A percentile compares a stretch with the other conserved stretches of the same genome.
These are phyloP conservation scores for Polydrusus cervinus DNA, from an alignment of 2,888 invertebrate genomes.

Conservation along the genomic window DNA sequence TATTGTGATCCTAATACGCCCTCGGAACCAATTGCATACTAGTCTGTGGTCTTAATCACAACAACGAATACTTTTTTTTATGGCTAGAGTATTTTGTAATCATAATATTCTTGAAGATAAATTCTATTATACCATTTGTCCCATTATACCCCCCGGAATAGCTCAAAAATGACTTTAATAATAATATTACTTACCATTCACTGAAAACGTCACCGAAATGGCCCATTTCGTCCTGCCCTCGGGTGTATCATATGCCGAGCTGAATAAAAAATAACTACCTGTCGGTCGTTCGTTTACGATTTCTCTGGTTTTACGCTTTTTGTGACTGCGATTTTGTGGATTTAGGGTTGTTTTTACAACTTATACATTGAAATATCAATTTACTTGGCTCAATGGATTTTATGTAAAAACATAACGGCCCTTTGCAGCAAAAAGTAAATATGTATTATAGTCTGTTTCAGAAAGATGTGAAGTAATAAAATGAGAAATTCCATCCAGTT, in stretches of 20 bases:
- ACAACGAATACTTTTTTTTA: not conserved
- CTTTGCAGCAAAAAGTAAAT: too few species aligned
- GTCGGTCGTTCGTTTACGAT: conserved; percentile 23
- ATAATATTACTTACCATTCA: conserved; percentile 24
- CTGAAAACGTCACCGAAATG: conserved; percentile 12
- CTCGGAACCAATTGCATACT: too few species aligned
- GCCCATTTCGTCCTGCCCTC: conserved; percentile 6
- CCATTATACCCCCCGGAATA: conserved; percentile 6
- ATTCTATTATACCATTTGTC: conserved; percentile 1
- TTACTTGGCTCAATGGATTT: not conserved
- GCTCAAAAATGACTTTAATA: conserved; percentile 6
- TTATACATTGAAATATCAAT: conserved; percentile 1
- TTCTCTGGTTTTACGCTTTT: conserved; percentile 13
- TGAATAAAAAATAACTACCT: conserved; percentile 29
- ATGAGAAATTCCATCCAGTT: too few species aligned
- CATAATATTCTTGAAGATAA: not conserved
- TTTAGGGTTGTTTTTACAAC: conserved; percentile 17
- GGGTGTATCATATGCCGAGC: conserved; percentile 19
- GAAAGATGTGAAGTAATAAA: too few species aligned
- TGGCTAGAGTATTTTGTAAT: too few species aligned
- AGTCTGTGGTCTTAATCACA: not conserved
- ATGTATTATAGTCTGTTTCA: too few species aligned
- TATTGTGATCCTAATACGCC: too few species aligned
- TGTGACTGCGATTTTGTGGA: conserved; percentile 9
- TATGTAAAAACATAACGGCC: too few species aligned